Conservation (phyloP, 2,797 vertebrate genomes). For the Leptodactylus fallax region DNA sequence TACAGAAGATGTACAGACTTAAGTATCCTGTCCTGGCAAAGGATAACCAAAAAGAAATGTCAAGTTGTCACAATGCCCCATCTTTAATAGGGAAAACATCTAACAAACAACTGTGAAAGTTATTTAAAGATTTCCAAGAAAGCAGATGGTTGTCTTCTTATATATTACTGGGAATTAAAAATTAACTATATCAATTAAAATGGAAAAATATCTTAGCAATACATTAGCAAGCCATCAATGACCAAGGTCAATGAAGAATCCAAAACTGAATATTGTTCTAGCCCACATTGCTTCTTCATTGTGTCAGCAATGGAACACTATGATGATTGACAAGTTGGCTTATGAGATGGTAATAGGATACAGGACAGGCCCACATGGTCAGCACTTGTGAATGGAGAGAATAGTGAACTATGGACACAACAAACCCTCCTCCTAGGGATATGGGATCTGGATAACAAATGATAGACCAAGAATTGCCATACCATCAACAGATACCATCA, state of each 20-base stretch:
- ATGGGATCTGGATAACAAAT: no score
- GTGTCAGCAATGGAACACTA: not conserved
- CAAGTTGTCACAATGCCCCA: slow-evolving; percentile 51
- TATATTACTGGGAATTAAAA: not conserved
- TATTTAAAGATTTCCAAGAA: slow-evolving; percentile 30
- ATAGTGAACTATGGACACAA: not conserved
- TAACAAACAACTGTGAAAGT: slow-evolving; percentile 29
- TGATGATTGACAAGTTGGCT: not conserved
- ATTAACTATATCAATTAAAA: not conserved
- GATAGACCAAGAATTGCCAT: no score
- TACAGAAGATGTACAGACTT: slow-evolving; percentile 28
- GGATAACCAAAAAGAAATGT: slow-evolving; percentile 54
- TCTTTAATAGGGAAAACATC: slow-evolving; percentile 19
- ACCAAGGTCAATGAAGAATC: not conserved
- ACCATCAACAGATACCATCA: no score
- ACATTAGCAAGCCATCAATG: not conserved
- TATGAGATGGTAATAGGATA: not conserved
- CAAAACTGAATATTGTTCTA: not conserved
- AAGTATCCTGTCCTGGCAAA: slow-evolving; percentile 50
- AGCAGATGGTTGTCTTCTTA: not conserved
- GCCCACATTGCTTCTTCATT: not conserved
- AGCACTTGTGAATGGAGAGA: not conserved
- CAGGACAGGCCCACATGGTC: not conserved
- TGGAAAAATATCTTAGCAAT: not conserved
- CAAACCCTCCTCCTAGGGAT: not conserved